phyloP scores from a whole-genome alignment of 2,113 vertebrate species.

The Cyprinus carpio region DNA sequence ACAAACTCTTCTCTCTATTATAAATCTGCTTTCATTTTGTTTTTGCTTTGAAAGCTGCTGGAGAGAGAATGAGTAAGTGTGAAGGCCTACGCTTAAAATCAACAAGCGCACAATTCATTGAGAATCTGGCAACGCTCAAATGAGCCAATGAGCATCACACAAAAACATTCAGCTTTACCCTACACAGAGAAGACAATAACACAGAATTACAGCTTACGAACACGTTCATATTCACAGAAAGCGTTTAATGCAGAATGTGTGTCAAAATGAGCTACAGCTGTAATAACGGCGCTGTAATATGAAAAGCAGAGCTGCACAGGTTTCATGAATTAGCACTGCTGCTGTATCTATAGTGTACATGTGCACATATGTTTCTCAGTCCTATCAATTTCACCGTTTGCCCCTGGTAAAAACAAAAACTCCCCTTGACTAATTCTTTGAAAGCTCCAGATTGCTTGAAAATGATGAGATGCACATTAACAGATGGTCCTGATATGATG shows the following conservation, averaged over 20 bases:
- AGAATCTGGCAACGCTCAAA: no score
- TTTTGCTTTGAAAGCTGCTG: not conserved
- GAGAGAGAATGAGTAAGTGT: not conserved
- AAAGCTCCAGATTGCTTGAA: constrained; percentile 68
- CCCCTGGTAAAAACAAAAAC: constrained; percentile 56
- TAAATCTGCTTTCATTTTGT: constrained; percentile 33
- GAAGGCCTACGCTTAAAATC: constrained; percentile 19
- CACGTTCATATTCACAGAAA: not conserved
- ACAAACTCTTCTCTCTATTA: constrained; percentile 17
- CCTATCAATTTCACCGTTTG: constrained; percentile 49
- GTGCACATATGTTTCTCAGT: constrained; percentile 48
- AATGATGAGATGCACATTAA: constrained; percentile 69
- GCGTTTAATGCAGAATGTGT: not conserved
- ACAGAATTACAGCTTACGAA: no score
- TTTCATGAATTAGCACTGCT: not conserved
- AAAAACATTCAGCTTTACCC: no score
- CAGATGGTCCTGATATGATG: constrained; percentile 75
- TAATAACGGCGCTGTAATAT: not conserved
- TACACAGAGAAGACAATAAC: no score
- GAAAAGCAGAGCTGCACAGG: not conserved
- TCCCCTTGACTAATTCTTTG: constrained; percentile 58
- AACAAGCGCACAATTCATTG: constrained; percentile 5
- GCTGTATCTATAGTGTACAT: not conserved
- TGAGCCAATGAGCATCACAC: no score
- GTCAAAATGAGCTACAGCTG: constrained; percentile 47